phyloP scores from a whole-genome alignment of 2,797 vertebrate genomes.

The Sebastes nivosus region DNA sequence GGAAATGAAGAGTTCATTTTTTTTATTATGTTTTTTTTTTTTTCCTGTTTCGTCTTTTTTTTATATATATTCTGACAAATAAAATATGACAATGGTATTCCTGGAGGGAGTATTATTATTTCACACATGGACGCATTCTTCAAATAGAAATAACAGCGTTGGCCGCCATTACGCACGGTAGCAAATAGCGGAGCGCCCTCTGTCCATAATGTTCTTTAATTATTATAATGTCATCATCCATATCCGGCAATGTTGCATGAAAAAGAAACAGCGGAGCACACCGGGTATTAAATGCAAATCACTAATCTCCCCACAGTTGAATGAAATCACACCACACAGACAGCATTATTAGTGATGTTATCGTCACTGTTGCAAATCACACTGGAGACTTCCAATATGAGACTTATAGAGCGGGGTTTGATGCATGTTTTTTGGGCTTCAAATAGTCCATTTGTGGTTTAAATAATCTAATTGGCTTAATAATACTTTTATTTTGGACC shows the following conservation, averaged over 20 bases:
- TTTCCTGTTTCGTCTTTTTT: constrained; percentile 67
- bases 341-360: constrained; percentile 79
- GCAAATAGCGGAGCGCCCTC: constrained; percentile 74
- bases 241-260: constrained; percentile 80
- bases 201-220: constrained; percentile 84
- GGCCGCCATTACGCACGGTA: constrained; percentile 76
- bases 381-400: constrained; percentile 54
- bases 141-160: constrained; percentile 83
- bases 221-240: constrained; percentile 86
- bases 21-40: constrained; percentile 48
- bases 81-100: constrained; percentile 82
- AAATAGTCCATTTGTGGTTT: neutral
- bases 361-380: constrained; percentile 64
- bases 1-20: constrained; percentile 69
- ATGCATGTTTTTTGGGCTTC: constrained; percentile 34
- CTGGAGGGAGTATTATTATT: constrained; percentile 84
- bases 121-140: constrained; percentile 82
- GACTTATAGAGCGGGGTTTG: constrained; percentile 29
- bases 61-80: constrained; percentile 63
- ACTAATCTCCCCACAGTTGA: constrained; percentile 80
- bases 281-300: constrained; percentile 81
- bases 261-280: constrained; percentile 75
- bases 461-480: neutral
- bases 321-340: constrained; percentile 77
- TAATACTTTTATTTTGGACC: neutral